Conservation (phyloP, 2,888 invertebrate species). For the Thumatha senex region DNA sequence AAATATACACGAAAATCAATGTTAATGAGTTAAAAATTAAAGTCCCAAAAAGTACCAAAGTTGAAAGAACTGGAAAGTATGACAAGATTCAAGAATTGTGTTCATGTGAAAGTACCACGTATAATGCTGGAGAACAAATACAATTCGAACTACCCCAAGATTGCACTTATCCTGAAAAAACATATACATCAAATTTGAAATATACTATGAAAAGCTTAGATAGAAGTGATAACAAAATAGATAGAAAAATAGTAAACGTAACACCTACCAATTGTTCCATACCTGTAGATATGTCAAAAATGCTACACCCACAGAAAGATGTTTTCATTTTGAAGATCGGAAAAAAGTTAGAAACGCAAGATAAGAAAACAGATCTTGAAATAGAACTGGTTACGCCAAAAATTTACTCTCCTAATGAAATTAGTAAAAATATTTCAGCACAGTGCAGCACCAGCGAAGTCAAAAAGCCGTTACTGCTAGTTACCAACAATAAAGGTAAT, state of each 20-base stretch:
- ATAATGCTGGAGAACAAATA: conserved; percentile 72
- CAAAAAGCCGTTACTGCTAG: conserved; percentile 28
- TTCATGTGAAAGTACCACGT: conserved; percentile 61
- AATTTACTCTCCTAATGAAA: conserved; percentile 49
- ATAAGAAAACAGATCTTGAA: conserved; percentile 76
- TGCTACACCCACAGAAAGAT: conserved; percentile 64
- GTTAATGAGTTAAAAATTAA: conserved; percentile 72
- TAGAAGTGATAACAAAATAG: conserved; percentile 54
- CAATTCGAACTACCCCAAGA: conserved; percentile 71
- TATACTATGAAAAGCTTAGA: conserved; percentile 63
- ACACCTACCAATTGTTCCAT: conserved; percentile 71
- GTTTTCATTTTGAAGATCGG: conserved; percentile 78
- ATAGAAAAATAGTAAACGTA: conserved; percentile 61
- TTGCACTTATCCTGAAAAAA: conserved; percentile 46
- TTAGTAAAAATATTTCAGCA: conserved; percentile 45
- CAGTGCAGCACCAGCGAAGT: conserved; percentile 55
- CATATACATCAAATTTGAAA: conserved; percentile 63
- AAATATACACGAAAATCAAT: conserved; percentile 76
- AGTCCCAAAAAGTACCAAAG: conserved; percentile 69
- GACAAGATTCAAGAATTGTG: conserved; percentile 72
- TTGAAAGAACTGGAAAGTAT: conserved; percentile 66
- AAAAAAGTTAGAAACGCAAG: conserved; percentile 72
- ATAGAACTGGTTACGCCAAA: conserved; percentile 76
- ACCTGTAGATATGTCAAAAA: conserved; percentile 68
- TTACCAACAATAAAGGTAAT: conserved; percentile 15